A percentile compares a stretch with the other conserved stretches of the same genome.
Conservation (phyloP, 2,888 invertebrate genomes). For the Baccha elongata region DNA sequence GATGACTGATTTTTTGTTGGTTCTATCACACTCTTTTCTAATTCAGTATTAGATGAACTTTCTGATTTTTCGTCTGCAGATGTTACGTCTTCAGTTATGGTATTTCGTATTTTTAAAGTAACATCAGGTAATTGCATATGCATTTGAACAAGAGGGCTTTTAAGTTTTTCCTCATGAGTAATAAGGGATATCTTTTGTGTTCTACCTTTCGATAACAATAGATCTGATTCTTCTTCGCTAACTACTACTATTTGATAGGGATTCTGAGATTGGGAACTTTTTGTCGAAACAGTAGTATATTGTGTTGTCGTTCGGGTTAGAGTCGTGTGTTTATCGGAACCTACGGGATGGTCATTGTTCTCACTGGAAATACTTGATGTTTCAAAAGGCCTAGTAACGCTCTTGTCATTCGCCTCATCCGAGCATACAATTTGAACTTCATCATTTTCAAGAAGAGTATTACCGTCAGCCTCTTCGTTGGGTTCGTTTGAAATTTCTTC, state of each 20-base stretch:
- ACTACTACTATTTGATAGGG: constrained; percentile 77
- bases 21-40: constrained; percentile 41
- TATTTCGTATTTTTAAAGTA: constrained; percentile 80
- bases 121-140: constrained; percentile 84
- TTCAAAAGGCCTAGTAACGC: constrained; percentile 7
- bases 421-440: constrained; percentile 75
- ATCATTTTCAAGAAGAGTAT: neutral
- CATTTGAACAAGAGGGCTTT: constrained; percentile 86
- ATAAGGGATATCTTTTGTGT: constrained; percentile 85
- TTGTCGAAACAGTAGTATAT: constrained; percentile 78
- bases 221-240: constrained; percentile 78
- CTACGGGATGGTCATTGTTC: constrained; percentile 22
- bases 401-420: constrained; percentile 17
- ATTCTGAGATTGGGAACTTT: constrained; percentile 79
- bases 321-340: constrained; percentile 46
- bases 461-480: neutral
- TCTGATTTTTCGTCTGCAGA: constrained; percentile 71
- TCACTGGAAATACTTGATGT: constrained; percentile 65
- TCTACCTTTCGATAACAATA: constrained; percentile 78
- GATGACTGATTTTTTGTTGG: constrained; percentile 66
- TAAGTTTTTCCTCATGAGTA: constrained; percentile 88
- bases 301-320: constrained; percentile 77
- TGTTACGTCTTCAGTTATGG: constrained; percentile 78
- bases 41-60: constrained; percentile 61
- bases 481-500: neutral